Evolutionary conservation across 2,113 vertebrate genomes (phyloP).

Genomic region (Meriones unguiculatus): DNA sequence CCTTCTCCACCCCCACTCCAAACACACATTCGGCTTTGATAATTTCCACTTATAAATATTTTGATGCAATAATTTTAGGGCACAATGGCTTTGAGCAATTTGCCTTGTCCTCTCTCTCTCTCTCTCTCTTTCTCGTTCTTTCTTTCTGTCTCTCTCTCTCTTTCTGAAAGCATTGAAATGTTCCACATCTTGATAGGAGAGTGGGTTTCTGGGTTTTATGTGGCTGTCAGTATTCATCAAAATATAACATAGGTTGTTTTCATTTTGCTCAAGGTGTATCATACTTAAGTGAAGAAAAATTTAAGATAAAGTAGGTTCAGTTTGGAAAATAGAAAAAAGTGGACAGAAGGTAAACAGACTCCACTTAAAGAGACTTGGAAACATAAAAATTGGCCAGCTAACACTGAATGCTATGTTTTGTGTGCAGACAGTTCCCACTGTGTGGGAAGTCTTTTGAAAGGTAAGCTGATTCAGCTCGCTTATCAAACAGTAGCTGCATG

Average conservation of each 20-base stretch:
- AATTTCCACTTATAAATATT: constrained; percentile 25
- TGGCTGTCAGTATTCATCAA: neutral
- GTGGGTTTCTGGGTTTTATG: neutral
- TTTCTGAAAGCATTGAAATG: neutral
- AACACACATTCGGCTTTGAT: constrained; percentile 36
- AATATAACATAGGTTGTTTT: neutral
- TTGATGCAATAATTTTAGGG: constrained; percentile 29
- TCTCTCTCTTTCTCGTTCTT: neutral
- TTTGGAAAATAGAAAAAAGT: constrained; percentile 32
- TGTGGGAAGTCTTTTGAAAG: neutral
- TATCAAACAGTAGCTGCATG: neutral
- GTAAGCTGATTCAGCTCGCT: neutral
- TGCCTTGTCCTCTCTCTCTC: neutral
- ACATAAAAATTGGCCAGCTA: neutral
- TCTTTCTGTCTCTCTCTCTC: neutral
- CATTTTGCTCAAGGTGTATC: neutral
- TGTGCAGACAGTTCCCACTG: neutral
- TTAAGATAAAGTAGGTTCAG: neutral
- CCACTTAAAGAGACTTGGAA: constrained; percentile 32
- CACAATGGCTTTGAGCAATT: neutral
- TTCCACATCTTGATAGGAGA: neutral
- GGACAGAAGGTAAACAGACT: neutral
- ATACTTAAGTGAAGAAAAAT: neutral
- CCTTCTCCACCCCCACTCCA: neutral
- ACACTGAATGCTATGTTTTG: neutral